A percentile compares a stretch with the other conserved stretches of the same genome.
These are phyloP conservation scores for Mesaphorura yosii DNA, from an alignment of 1,140 invertebrate genomes.

Conservation along the genomic window DNA sequence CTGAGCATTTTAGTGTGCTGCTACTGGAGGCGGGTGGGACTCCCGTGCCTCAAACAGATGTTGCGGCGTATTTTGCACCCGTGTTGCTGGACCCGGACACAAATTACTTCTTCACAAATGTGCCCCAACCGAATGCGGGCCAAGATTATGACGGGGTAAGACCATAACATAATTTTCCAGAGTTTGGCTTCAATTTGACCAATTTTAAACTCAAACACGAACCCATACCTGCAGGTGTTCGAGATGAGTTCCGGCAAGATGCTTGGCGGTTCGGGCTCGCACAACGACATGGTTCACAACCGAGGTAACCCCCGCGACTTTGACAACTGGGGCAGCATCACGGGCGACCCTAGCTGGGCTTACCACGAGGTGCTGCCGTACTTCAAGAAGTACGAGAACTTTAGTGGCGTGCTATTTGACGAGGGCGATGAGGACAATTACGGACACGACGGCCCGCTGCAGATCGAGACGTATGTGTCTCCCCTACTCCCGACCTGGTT, in stretches of 20 bases:
- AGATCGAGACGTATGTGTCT: background rate
- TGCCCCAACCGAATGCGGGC: background rate
- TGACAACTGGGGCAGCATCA: background rate
- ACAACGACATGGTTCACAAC: constrained; percentile 3
- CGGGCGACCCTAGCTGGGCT: background rate
- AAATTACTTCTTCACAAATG: background rate
- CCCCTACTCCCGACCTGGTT: background rate
- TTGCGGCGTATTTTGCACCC: too few relatives aligned
- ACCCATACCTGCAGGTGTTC: background rate
- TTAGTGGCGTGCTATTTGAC: background rate
- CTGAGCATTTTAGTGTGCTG: too few relatives aligned
- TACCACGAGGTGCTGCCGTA: background rate
- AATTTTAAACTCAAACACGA: background rate
- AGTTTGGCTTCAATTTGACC: background rate
- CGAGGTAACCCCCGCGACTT: background rate
- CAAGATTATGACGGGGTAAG: background rate
- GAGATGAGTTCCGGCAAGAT: background rate
- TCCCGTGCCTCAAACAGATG: too few relatives aligned
- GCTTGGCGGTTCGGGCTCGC: too few relatives aligned
- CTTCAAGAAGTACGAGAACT: constrained; percentile 3
- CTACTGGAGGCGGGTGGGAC: too few relatives aligned
- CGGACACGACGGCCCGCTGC: background rate
- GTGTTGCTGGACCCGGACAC: background rate
- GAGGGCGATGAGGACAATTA: background rate
- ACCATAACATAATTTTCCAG: background rate